Evolutionary conservation across 2,888 invertebrate species (phyloP).

Genomic region (Frankliniella fusca): DNA sequence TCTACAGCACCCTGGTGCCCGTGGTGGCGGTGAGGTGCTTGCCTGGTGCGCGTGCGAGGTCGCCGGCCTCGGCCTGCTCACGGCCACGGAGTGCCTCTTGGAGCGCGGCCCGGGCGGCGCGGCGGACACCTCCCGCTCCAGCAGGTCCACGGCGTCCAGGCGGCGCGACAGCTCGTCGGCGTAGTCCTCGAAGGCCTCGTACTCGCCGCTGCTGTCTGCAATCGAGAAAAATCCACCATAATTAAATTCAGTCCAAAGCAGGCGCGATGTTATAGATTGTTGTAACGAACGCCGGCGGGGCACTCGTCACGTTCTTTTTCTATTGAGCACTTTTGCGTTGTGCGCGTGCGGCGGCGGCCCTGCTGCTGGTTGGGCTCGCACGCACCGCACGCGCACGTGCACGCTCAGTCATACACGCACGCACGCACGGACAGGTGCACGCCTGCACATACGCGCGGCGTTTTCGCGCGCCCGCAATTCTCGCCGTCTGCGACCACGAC

Average conservation of each 20-base stretch:
- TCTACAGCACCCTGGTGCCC: background rate
- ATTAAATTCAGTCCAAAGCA: background rate
- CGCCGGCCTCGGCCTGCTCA: background rate
- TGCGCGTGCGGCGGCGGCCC: too few relatives aligned
- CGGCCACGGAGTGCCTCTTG: constrained; percentile 17
- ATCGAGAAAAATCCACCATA: background rate
- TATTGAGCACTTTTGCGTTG: too few relatives aligned
- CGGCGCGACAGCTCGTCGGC: constrained; percentile 20
- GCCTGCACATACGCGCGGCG: too few relatives aligned
- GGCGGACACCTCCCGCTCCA: background rate
- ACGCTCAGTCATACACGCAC: too few relatives aligned
- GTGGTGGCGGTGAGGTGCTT: background rate
- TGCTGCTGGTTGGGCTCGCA: too few relatives aligned
- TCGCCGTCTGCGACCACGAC: too few relatives aligned
- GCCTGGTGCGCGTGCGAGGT: background rate
- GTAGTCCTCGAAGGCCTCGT: constrained; percentile 25
- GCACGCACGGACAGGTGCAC: too few relatives aligned
- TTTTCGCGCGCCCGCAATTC: too few relatives aligned
- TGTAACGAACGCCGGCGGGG: too few relatives aligned
- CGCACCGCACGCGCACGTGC: too few relatives aligned
- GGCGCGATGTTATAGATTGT: too few relatives aligned
- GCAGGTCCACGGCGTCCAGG: constrained; percentile 16
- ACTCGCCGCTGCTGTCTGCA: constrained; percentile 21
- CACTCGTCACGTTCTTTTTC: too few relatives aligned
- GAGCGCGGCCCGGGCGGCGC: background rate